These are phyloP conservation scores for Clusia tigrina DNA, from an alignment of 2,888 invertebrate genomes.

Conservation along the genomic window DNA sequence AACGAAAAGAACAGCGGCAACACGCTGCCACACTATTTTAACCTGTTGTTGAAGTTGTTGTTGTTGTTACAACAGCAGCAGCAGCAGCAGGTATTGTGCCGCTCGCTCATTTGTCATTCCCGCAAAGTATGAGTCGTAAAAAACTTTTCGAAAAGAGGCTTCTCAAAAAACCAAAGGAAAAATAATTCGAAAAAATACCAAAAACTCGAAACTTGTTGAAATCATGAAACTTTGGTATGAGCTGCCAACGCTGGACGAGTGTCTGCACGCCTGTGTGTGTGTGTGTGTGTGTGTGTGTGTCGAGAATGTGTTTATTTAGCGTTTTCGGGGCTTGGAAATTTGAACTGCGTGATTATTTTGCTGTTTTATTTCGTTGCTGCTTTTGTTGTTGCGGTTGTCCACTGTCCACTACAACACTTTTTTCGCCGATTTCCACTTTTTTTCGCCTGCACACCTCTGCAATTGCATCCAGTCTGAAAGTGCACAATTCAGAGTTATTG, in stretches of 20 bases:
- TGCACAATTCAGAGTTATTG: slow-evolving; percentile 39
- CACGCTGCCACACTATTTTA: too few relatives aligned
- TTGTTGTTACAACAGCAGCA: too few relatives aligned
- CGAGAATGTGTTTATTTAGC: slow-evolving; percentile 5
- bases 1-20: too few relatives aligned
- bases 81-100: too few relatives aligned
- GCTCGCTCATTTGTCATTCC: slow-evolving; percentile 55
- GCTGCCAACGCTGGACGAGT: too few relatives aligned
- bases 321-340: slow-evolving; percentile 17
- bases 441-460: not conserved
- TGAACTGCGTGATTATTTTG: slow-evolving; percentile 20
- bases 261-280: too few relatives aligned
- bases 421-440: not conserved
- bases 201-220: slow-evolving; percentile 17
- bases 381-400: not conserved
- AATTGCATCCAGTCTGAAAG: too few relatives aligned
- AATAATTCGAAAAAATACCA: slow-evolving; percentile 29
- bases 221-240: slow-evolving; percentile 13
- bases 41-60: slow-evolving; percentile 42
- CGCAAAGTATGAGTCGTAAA: slow-evolving; percentile 53
- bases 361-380: not conserved
- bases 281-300: too few relatives aligned
- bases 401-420: not conserved
- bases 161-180: slow-evolving; percentile 31
- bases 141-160: slow-evolving; percentile 18